Conservation (phyloP, 1,140 invertebrate genomes). For the Aleiodes sp. region DNA sequence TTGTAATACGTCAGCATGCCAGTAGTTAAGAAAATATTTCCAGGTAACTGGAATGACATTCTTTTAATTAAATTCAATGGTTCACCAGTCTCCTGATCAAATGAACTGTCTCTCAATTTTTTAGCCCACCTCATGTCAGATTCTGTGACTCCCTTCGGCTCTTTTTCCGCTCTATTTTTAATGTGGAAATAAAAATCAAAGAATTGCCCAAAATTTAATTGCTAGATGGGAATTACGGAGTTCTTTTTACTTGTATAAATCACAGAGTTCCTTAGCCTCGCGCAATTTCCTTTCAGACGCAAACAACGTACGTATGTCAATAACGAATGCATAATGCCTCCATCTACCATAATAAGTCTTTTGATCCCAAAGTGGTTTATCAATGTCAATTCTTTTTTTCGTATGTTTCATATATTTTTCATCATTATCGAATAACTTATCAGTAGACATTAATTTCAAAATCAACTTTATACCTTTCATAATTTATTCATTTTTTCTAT, state of each 20-base stretch:
- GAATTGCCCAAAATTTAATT: background rate
- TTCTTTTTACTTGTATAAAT: conserved; percentile 62
- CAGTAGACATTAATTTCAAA: too few relatives aligned
- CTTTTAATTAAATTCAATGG: conserved; percentile 65
- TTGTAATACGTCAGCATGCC: conserved; percentile 68
- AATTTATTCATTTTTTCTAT: conserved; percentile 20
- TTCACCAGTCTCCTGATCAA: conserved; percentile 66
- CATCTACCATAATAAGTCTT: conserved; percentile 73
- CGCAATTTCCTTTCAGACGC: conserved; percentile 64
- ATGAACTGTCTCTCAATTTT: conserved; percentile 63
- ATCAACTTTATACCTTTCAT: background rate
- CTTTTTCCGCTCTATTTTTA: conserved; percentile 36
- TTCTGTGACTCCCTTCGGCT: conserved; percentile 53
- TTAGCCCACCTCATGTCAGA: conserved; percentile 59
- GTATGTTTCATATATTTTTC: too few relatives aligned
- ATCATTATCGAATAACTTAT: too few relatives aligned
- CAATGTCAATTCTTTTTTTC: conserved; percentile 62
- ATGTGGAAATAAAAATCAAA: background rate
- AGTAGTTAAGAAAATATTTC: conserved; percentile 71
- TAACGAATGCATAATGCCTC: conserved; percentile 75
- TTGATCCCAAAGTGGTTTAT: conserved; percentile 71
- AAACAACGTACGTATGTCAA: conserved; percentile 72
- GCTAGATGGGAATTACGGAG: too few relatives aligned
- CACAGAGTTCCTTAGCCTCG: conserved; percentile 67
- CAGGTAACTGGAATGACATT: conserved; percentile 71